Conservation (phyloP, 2,113 vertebrate genomes). For the Ploceus nigricollis region DNA sequence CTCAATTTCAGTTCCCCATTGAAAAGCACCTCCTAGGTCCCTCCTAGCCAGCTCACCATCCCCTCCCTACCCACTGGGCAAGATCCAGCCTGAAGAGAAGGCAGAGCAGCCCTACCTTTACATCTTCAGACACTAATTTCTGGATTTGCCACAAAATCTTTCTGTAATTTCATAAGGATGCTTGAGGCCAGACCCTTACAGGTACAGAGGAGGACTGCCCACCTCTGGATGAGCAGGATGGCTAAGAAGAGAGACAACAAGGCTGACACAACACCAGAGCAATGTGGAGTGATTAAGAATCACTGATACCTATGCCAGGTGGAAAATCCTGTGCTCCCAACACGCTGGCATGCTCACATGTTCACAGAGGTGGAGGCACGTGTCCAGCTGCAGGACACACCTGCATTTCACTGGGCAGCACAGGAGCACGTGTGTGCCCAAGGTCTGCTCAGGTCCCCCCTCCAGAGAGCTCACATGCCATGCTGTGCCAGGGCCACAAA, state of each 20-base stretch:
- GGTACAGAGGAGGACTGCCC: neutral
- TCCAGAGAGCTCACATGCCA: neutral
- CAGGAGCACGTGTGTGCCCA: rapidly evolving
- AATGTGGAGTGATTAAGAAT: neutral
- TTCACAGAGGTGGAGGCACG: neutral
- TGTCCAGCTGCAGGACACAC: neutral
- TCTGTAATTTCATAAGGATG: neutral
- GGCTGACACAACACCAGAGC: neutral
- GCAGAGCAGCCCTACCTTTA: neutral
- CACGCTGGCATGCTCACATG: rapidly evolving
- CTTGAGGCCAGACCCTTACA: neutral
- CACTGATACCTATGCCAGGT: rapidly evolving
- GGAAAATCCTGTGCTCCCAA: neutral
- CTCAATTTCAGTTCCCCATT: neutral
- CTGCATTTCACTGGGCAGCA: rapidly evolving
- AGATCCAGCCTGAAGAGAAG: neutral
- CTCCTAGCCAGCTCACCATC: neutral
- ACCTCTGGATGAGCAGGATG: neutral
- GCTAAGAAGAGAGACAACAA: neutral
- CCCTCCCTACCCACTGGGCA: neutral
- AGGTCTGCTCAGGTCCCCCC: neutral
- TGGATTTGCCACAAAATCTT: neutral
- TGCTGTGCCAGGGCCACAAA: rapidly evolving
- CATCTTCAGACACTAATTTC: neutral
- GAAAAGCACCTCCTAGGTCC: neutral